Evolutionary conservation across 2,888 invertebrate species (phyloP).

Genomic region (Bugula neritina): DNA sequence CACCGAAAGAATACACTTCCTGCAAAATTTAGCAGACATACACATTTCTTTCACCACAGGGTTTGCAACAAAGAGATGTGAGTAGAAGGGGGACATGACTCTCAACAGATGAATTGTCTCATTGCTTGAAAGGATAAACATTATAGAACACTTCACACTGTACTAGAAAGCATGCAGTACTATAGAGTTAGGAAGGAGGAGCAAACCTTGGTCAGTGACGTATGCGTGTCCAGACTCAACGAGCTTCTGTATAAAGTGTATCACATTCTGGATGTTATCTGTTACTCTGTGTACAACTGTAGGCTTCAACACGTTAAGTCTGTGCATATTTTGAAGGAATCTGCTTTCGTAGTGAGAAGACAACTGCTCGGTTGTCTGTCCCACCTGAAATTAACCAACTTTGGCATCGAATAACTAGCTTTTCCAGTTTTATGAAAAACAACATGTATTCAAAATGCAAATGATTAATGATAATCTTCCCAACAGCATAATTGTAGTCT

Average conservation of each 20-base stretch:
- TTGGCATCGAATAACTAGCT: no score
- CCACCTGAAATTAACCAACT: background rate
- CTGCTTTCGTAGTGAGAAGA: constrained; percentile 70
- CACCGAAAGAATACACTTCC: background rate
- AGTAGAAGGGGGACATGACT: no score
- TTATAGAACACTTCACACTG: no score
- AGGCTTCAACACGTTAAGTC: constrained; percentile 68
- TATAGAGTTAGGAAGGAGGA: no score
- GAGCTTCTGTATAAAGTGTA: constrained; percentile 67
- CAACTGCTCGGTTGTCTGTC: constrained; percentile 43
- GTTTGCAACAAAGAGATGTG: background rate
- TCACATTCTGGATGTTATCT: constrained; percentile 72
- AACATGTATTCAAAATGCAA: no score
- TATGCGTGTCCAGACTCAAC: constrained; percentile 67
- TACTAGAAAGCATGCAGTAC: no score
- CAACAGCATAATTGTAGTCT: no score
- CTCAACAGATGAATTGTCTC: no score
- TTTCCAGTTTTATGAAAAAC: no score
- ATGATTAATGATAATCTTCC: no score
- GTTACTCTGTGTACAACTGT: constrained; percentile 71
- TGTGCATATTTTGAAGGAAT: constrained; percentile 72
- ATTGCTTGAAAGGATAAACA: no score
- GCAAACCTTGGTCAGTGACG: constrained; percentile 61
- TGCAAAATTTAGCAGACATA: background rate
- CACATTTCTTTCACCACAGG: no score